Evolutionary conservation across 2,888 invertebrate genomes (phyloP).

Genomic region (Nephrotoma guestfalica): DNA sequence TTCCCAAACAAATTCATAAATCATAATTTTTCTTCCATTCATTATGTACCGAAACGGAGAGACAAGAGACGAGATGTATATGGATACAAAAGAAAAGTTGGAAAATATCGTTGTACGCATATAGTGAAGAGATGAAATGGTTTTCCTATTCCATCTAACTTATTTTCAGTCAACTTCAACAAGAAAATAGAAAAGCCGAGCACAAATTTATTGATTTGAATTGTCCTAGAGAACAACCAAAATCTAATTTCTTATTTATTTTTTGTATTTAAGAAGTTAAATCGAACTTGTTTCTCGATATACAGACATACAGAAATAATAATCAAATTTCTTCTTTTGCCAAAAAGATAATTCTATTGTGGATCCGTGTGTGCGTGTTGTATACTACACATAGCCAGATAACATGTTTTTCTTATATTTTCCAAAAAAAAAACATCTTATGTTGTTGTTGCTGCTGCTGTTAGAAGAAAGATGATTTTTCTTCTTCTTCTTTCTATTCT

Average conservation of each 20-base stretch:
- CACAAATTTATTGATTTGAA: not conserved
- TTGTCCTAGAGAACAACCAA: not conserved
- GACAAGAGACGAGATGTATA: not conserved
- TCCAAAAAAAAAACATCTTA: not conserved
- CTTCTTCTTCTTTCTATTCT: not conserved
- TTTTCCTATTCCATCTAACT: not conserved
- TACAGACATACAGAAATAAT: not conserved
- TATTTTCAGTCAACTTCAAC: not conserved
- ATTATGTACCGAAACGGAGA: not conserved
- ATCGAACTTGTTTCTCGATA: not conserved
- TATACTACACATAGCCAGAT: not conserved
- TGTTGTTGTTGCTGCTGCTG: not conserved
- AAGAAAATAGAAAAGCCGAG: not conserved
- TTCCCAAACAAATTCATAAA: not conserved
- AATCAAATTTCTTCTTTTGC: not conserved
- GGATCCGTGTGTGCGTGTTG: not conserved
- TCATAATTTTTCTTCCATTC: not conserved
- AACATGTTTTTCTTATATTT: not conserved
- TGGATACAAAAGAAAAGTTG: not conserved
- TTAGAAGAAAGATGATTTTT: not conserved
- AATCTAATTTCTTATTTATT: not conserved
- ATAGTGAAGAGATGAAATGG: not conserved
- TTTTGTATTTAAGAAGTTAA: not conserved
- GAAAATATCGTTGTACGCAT: not conserved
- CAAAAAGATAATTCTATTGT: not conserved